Evolutionary conservation across 2,888 invertebrate genomes (phyloP), one percentile per base, ranked within the genome.

Genomic region (Drosophila mettleri): DNA sequence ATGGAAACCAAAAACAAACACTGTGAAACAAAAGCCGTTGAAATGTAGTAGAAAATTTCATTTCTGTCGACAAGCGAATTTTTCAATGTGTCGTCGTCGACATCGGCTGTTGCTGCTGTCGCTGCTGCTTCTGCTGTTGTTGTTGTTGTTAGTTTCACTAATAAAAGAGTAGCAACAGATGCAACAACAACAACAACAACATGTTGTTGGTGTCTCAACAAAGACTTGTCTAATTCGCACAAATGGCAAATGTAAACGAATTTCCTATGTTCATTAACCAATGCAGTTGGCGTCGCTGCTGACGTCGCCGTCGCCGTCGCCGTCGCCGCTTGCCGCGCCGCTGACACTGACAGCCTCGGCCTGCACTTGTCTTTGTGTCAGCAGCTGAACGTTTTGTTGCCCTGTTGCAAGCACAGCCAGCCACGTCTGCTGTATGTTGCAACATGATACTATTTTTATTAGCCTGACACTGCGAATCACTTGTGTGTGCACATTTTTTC

Each of bases 221-320:
- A 76, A 76, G 67, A 67, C 46, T 70, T 74, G 74, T 75, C 85
- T 78, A 81, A 84, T 86, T 84, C 80, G 74, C 84, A 82, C 83
- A 85, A 85, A 87, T 85, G 82, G 85, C 74, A 80, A 86, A 79
- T 80, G 83, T 85, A 80, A 84, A 76, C 83, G 88, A 86, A 86
- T 87, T 85, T 84, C 74, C 61, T 69, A 64, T 81, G 87, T 85
- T 85, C 85, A 86, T 79, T 84, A 78, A 83, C 60, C 68, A 36
- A 52, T 58, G 77, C 59, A 43, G 77, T 53, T 59, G 54, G n/a
- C 31, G 55, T 16, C 16, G 39, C 24, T 33, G 34, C 14, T 14
- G 22, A 12, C 41, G 49, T 27, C 39, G 27, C 14, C 36, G 59
- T 43, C 36, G 52, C 14, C 29, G 43, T 39, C 34, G 24, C 24